These are phyloP conservation scores for Tretioscincus oriximinensis DNA, from an alignment of 2,113 vertebrate genomes.

Conservation along the genomic window DNA sequence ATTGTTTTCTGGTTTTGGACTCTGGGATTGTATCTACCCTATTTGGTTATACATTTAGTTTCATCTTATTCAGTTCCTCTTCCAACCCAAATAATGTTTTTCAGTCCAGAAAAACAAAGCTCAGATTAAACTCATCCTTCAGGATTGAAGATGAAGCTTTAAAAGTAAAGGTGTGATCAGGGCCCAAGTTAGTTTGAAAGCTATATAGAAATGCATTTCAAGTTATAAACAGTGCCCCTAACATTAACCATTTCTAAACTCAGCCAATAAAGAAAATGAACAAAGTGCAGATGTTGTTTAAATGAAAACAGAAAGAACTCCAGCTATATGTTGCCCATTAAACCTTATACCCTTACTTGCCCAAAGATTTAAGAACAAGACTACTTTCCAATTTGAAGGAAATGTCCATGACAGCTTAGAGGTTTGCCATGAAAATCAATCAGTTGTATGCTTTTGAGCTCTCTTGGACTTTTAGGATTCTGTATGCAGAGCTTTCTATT, in stretches of 20 bases:
- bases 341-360: neutral
- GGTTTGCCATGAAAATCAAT: slow-evolving; percentile 55
- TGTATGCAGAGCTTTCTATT: slow-evolving; percentile 35
- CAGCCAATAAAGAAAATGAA: slow-evolving; percentile 26
- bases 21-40: too few relatives aligned
- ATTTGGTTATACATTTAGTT: too few relatives aligned
- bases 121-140: too few relatives aligned
- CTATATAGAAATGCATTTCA: too few relatives aligned
- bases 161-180: too few relatives aligned
- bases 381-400: slow-evolving; percentile 25
- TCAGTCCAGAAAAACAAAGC: too few relatives aligned
- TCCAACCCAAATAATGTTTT: too few relatives aligned
- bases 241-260: neutral
- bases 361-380: slow-evolving; percentile 30
- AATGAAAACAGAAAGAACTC: slow-evolving; percentile 18
- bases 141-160: too few relatives aligned
- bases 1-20: too few relatives aligned
- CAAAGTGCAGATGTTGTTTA: neutral
- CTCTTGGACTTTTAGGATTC: slow-evolving; percentile 53
- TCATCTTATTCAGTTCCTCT: too few relatives aligned
- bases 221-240: too few relatives aligned
- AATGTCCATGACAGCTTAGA: slow-evolving; percentile 28
- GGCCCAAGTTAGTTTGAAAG: too few relatives aligned
- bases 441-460: slow-evolving; percentile 37
- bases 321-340: neutral